phyloP scores from a whole-genome alignment of 2,888 invertebrate species.

The Noctua janthina region DNA sequence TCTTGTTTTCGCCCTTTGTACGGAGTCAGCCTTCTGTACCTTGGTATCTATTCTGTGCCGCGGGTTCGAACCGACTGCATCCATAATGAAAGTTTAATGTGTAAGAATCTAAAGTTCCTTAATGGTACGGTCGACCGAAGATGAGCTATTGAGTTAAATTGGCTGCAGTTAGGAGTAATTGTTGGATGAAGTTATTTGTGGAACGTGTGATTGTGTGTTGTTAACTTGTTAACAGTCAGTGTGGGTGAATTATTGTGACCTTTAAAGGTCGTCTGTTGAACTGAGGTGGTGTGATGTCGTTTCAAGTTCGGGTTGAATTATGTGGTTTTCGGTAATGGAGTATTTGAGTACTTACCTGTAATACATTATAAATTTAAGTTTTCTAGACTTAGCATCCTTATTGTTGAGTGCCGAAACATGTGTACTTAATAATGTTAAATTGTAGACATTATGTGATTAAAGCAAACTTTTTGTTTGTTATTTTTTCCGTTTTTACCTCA shows the following conservation, averaged over 20 bases:
- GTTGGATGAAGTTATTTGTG: constrained; percentile 44
- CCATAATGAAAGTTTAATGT: constrained; percentile 66
- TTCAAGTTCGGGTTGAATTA: constrained; percentile 30
- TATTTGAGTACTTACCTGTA: background rate
- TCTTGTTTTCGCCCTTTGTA: background rate
- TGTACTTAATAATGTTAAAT: background rate
- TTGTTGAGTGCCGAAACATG: background rate
- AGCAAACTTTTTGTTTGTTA: background rate
- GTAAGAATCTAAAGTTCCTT: constrained; percentile 60
- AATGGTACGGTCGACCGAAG: constrained; percentile 43
- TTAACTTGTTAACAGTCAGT: constrained; percentile 26
- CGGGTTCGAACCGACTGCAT: constrained; percentile 54
- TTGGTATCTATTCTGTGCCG: background rate
- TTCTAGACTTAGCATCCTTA: background rate
- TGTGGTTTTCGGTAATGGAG: constrained; percentile 16
- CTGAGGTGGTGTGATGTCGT: constrained; percentile 11
- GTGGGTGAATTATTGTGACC: constrained; percentile 47
- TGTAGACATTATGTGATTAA: background rate
- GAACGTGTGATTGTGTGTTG: constrained; percentile 28
- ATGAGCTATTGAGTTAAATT: constrained; percentile 56
- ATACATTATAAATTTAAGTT: background rate
- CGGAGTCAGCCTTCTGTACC: constrained; percentile 5
- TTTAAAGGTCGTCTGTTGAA: constrained; percentile 43
- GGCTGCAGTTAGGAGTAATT: constrained; percentile 46
- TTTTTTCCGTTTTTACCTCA: constrained; percentile 9